Conservation (phyloP, 2,797 vertebrate species). For the Falco berigora region DNA sequence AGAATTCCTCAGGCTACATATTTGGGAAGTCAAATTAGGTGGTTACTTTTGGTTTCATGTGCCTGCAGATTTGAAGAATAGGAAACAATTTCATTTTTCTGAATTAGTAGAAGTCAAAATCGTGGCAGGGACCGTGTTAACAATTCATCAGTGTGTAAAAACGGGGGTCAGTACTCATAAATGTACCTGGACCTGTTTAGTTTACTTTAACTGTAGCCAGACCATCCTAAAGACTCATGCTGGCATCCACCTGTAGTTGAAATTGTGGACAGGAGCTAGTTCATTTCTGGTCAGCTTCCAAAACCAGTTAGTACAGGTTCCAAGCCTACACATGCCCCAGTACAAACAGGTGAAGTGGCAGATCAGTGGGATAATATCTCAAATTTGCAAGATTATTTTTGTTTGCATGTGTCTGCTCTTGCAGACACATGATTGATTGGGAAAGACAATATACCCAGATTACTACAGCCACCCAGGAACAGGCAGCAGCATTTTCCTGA, state of each 20-base stretch:
- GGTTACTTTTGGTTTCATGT: background rate
- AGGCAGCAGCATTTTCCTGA: background rate
- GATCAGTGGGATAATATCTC: background rate
- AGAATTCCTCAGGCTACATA: background rate
- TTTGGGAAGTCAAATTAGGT: background rate
- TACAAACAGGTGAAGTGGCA: background rate
- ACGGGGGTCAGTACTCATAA: background rate
- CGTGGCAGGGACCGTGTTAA: background rate
- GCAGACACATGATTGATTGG: background rate
- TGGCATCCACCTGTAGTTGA: background rate
- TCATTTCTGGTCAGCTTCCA: background rate
- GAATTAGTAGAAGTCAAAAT: background rate
- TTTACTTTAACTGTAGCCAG: background rate
- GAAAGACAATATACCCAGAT: background rate
- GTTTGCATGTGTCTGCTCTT: background rate
- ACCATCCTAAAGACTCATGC: background rate
- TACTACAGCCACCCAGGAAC: background rate
- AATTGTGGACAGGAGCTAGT: background rate
- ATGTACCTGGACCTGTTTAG: background rate
- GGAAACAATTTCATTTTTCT: background rate
- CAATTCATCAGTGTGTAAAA: background rate
- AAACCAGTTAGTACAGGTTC: background rate
- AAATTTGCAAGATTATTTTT: background rate
- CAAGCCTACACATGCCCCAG: too few relatives aligned
- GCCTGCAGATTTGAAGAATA: background rate